Evolutionary conservation across 2,113 vertebrate species (phyloP), one percentile per base, ranked within the genome.

Genomic region (Bolborhynchus lineola): DNA sequence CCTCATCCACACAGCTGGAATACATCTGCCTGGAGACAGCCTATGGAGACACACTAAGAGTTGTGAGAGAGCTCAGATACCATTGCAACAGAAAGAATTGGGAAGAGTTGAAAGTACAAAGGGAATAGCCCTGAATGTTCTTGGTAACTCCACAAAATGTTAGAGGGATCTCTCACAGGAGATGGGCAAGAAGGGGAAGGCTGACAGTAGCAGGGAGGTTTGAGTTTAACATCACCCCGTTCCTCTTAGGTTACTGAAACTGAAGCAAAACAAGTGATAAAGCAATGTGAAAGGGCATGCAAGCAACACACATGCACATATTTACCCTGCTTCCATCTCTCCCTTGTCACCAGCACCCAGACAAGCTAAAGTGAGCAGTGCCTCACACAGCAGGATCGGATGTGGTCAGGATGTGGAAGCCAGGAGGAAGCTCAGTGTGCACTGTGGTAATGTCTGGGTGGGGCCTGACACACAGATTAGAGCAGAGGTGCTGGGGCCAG

Each of bases 371-470:
- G 35, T 1, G 0, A 79, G 70, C 2, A 26, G 49, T 1, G 57
- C 84, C 65, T 77, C 44, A 6, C 53, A 75, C 78, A 21, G 70
- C 67, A 96, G 98, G 98, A 95, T 97, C 92, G 97, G 98, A 98
- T 98, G 98, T 98, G 98, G 98, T 97, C 67, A 81, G 95, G 97
- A 97, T 8, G 97, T 53, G 97, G 98, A 98, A 98, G 97, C 93
- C 86, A 72, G 93, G 88, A 96, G 98, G 98, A 98, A 98, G 91
- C 76, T 57, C 72, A 52, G 78, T 2, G 1, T 19, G 42, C 41
- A 24, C 44, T 4, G 97, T 94, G 97, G 97, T 95, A 97, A 98
- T 79, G 83, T 93, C 98, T 98, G 98, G 97, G 92, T 97, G 96
- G 96, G 97, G 95, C 95, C 97, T 81, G 94, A 94, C 95, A 97